Base-by-base conservation (phyloP, 2,113 vertebrate species). In the Nannobrachium achirus region DNA sequence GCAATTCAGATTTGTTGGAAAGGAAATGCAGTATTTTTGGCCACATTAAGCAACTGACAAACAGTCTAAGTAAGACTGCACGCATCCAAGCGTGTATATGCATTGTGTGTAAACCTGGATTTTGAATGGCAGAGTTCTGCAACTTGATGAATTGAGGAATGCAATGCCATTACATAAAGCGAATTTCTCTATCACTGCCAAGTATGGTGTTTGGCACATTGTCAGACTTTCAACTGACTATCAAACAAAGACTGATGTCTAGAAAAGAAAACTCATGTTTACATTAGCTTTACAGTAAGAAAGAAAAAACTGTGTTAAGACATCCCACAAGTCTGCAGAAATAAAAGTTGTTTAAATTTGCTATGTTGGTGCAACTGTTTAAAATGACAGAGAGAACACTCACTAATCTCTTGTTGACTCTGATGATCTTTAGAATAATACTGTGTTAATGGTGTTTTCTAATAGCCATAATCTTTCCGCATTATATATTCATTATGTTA, bases 211-310 rank as follows among this genome's bases (percentile, higher is more conserved):
- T 80, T 72, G 70, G 66, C 60, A 65, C 67, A 60, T 61, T 63
- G 51, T 66, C 39, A 19, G 68, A 62, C 61, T 57, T 78, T 84
- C 79, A 77, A 84, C 86, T 83, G 79, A 67, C 69, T 77, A 83
- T 81, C 78, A 88, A 57, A 86, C 74, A 76, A 69, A 80, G 66
- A 49, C 71, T 62, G 49, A 76, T 65, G 56, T 71, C 63, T 60
- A 72, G 71, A 81, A 56, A 39, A 38, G 4, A 14, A 14, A 44
- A 39, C 63, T 63, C 46, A 67, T 89, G 79, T 85, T 88, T 84
- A 73, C 66, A 78, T 76, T 77, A 59, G 71, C 66, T 75, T 85
- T 49, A 45, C 42, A 55, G 41, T 53, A 10, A 67, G 53, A 65
- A 73, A 78, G 65, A 66, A 46, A n/a, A 80, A 73, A 78, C 75